Base-by-base conservation (phyloP, 2,888 invertebrate genomes). In the Dinocampus coccinellae region DNA sequence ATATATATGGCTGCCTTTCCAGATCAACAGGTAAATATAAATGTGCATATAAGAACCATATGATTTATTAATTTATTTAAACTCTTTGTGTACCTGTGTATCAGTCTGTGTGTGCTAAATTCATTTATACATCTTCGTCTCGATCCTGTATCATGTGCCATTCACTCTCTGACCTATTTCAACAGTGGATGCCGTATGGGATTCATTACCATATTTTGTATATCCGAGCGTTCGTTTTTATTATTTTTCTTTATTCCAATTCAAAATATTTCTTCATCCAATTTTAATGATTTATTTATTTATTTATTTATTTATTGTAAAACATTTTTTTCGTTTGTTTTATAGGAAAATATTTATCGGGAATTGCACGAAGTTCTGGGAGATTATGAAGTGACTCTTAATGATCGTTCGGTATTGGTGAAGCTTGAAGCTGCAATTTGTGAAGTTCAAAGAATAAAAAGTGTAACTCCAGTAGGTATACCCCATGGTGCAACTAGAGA, bases 391-490 rank as follows among this genome's bases (percentile, higher is more conserved):
- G 89, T 90, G 4, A 88, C 88, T 33, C 88, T 93, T 26, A 89
- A 89, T 2, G 92, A 93, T 75, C 83, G 91, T 66, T 76, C 88
- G 0, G 83, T 82, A 24, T 83, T 94, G 75, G 91, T 92, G 0
- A 90, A 90, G 75, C 87, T 92, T 7, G 92, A 93, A 88, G 96
- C 97, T 13, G 91, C 93, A 13, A 90, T 97, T 39, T 91, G 92
- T 69, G 97, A 97, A 88, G 90, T 92, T 0, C 95, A 95, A 84
- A 90, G 97, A 64, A 91, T 95, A 52, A 89, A 95, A 29, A 92
- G 94, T 0, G 93, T 95, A 3, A 93, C 95, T 0, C 96, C 96
- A 0, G 88, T 95, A 34, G 96, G 97, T 3, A 93, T 96, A 77
- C 96, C 97, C 7, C 96, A 96, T 84, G 95, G 95, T 52, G 91